Evolutionary conservation across 2,113 vertebrate species (phyloP), one percentile per base, ranked within the genome.

Genomic region (Fukomys damarensis): DNA sequence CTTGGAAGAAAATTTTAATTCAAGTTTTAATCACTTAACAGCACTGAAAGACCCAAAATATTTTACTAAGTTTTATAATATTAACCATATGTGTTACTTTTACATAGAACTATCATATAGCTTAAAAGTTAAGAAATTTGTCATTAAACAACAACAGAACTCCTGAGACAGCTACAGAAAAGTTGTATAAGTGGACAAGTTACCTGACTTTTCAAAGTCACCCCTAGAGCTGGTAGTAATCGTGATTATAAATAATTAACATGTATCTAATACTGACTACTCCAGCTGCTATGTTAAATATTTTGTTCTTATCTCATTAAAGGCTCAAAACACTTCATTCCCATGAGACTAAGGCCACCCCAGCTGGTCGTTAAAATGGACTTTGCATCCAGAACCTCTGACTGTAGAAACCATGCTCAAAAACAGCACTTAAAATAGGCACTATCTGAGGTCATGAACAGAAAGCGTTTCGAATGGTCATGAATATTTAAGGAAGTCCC

Each of bases 251-350:
- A 65, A 59, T 24, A 87, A 13, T 54, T 84, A 74, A 10, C 9
- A 65, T 19, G 28, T 77, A 65, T 43, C n/a, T 63, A 87, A 85
- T 26, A 41, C 26, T 80, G 63, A 63, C 59, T 94, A 46, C 77
- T 80, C 49, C 7, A 66, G 38, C 54, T 2, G 52, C 8, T 63
- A n/a, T 43, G 35, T n/a, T 92, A 65, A 63, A 28, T 52, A 58
- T 38, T 92, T 94, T 54, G 87, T 65, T 65, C 76, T 76, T 82
- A 56, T 22, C n/a, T 86, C 43, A 52, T 77, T 95, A 70, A 91
- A 65, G 56, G 26, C 43, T 66, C n/a, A 89, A 89, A 83, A 41
- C 19, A 65, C 3, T 68, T 87, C 77, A 88, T 9, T 35, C 24
- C 3, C 41, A 41, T 35, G 35, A 90, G 13, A 19, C 10, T 28